A percentile compares a stretch with the other conserved stretches of the same genome.
Conservation (phyloP, 2,797 vertebrate species). For the Tauraco hartlaubi region DNA sequence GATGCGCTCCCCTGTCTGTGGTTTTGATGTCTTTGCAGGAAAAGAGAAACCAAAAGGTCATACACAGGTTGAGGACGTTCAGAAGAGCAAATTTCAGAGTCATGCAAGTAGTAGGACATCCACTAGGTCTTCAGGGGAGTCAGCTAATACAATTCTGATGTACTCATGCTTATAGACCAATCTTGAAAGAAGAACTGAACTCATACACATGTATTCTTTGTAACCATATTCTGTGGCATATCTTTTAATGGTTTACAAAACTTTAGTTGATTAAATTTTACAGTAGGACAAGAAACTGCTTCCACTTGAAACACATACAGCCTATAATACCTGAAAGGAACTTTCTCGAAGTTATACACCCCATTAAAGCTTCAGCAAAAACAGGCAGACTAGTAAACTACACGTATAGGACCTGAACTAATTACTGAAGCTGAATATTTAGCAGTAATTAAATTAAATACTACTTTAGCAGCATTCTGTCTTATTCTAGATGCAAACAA, state of each 20-base stretch:
- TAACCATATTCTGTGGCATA: background rate
- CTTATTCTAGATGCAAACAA: background rate
- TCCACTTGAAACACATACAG: background rate
- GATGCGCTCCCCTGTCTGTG: background rate
- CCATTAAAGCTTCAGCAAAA: slow-evolving; percentile 10
- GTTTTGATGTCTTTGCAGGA: background rate
- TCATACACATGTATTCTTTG: background rate
- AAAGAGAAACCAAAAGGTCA: background rate
- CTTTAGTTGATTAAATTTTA: background rate
- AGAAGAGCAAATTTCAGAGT: background rate
- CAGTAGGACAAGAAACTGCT: slow-evolving; percentile 8
- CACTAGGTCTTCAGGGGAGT: background rate
- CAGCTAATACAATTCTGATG: background rate
- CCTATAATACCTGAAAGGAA: background rate
- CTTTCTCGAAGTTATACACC: background rate
- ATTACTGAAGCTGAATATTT: background rate
- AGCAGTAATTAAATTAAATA: slow-evolving; percentile 9
- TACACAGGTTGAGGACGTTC: background rate
- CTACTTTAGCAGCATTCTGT: background rate
- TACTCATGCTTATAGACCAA: background rate
- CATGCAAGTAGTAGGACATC: background rate
- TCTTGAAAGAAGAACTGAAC: background rate
- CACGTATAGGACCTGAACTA: background rate
- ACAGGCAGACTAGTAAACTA: background rate
- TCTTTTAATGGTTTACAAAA: background rate